Conservation (phyloP, 2,113 vertebrate genomes). For the Fulmarus glacialis region DNA sequence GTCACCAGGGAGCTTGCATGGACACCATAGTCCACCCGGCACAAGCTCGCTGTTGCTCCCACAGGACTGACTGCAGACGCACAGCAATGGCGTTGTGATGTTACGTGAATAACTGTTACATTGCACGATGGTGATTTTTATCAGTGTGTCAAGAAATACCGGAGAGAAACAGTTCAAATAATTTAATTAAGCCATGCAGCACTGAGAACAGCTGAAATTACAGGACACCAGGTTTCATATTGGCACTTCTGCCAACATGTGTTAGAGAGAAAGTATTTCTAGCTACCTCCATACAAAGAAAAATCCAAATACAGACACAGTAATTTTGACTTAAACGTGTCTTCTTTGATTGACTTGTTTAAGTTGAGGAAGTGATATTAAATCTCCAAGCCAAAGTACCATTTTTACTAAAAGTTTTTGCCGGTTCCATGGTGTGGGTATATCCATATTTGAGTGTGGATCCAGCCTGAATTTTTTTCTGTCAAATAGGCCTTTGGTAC, state of each 20-base stretch:
- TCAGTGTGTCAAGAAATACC: neutral
- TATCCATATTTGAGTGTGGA: neutral
- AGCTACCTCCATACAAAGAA: neutral
- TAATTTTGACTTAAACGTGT: neutral
- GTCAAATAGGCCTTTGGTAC: neutral
- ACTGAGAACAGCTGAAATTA: neutral
- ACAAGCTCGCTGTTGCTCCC: accelerated
- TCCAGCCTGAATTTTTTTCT: neutral
- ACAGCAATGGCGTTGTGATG: accelerated
- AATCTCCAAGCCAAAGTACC: neutral
- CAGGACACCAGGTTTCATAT: neutral
- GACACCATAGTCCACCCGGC: neutral
- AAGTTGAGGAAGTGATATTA: neutral
- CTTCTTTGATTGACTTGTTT: neutral
- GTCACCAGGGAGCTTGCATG: neutral
- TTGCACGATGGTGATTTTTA: neutral
- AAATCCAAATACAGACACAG: neutral
- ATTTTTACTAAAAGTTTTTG: neutral
- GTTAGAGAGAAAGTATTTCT: neutral
- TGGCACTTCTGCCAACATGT: neutral
- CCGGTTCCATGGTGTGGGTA: neutral
- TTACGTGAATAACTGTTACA: accelerated
- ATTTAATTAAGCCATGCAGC: neutral
- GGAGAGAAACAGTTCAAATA: neutral
- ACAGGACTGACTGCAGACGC: neutral